Conservation (phyloP, 2,888 invertebrate species). For the Julus scanicus region DNA sequence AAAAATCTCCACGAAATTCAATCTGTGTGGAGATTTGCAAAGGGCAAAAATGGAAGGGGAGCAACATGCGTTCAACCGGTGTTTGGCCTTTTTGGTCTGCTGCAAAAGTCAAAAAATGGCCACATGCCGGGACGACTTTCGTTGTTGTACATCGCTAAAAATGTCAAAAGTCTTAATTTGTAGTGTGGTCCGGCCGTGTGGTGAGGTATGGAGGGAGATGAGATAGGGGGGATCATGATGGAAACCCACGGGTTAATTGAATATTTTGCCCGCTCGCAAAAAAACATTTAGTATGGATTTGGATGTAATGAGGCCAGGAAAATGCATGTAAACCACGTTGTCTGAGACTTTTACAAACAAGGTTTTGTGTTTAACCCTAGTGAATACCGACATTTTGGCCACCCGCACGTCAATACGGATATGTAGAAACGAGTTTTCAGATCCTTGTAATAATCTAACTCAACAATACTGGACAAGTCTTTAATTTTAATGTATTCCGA, state of each 20-base stretch:
- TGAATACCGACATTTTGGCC: not conserved
- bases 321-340: not conserved
- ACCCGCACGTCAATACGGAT: not conserved
- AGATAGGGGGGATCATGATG: not conserved
- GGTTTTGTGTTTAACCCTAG: not conserved
- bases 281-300: not conserved
- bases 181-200: not conserved
- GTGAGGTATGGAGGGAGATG: not conserved
- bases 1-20: not conserved
- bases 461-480: too few relatives aligned
- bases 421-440: not conserved
- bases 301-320: not conserved
- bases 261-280: too few relatives aligned
- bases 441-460: too few relatives aligned
- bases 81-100: not conserved
- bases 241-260: not conserved
- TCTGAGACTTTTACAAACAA: not conserved
- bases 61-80: not conserved
- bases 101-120: not conserved
- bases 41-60: not conserved
- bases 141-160: conserved; percentile 31
- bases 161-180: conserved; percentile 47
- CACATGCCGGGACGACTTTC: conserved; percentile 24
- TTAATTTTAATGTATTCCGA: too few relatives aligned
- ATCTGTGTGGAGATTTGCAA: not conserved